Base-by-base conservation (phyloP, 2,888 invertebrate species). In the Lithophane semibrunnea region DNA sequence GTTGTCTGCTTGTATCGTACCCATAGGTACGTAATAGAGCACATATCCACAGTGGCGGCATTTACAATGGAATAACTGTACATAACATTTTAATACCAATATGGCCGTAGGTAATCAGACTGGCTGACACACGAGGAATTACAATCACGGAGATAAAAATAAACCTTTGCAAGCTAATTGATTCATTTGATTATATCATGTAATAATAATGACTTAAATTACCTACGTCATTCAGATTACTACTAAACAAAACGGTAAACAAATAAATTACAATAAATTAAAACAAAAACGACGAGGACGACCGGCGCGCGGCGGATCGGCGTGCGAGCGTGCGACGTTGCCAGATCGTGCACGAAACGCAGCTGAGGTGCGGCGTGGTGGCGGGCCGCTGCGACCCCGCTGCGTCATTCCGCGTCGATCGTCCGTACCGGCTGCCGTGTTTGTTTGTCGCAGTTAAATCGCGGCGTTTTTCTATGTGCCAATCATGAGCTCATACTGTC, bases 371-470 rank as follows among this genome's bases (percentile, higher is more conserved):
- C 81, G 79, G 68, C 63, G 75, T 63, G 80, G 81, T 80, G 81
- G 91, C 92, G 89, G 86, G 88, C 90, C 90, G 94, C 93, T 88
- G 93, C 92, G 92, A 90, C 90, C 88, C 92, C 92, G 92, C 94
- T 90, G 89, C 94, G 93, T 88, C 93, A 90, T 90, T 93, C 81
- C 90, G 85, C 89, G 87, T 78, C 88, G 88, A 89, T 82, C 92
- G 91, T 86, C 90, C 91, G 87, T 84, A 85, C 89, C 87, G 88
- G 85, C 87, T 89, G 90, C 84, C 86, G 89, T 83, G 89, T 86
- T 86, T 87, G 86, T 86, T 78, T 78, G 86, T 81, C 88, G 85
- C 84, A 86, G 82, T 79, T 75, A 84, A 88, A 89, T 88, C 89
- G 87, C 88, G 86, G 77, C 86, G 82, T 75, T 82, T 83, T 82